A percentile compares a stretch with the other conserved stretches of the same genome.
These are phyloP conservation scores for Chlamydotis undulata DNA, from an alignment of 2,113 vertebrate genomes.

Conservation along the genomic window DNA sequence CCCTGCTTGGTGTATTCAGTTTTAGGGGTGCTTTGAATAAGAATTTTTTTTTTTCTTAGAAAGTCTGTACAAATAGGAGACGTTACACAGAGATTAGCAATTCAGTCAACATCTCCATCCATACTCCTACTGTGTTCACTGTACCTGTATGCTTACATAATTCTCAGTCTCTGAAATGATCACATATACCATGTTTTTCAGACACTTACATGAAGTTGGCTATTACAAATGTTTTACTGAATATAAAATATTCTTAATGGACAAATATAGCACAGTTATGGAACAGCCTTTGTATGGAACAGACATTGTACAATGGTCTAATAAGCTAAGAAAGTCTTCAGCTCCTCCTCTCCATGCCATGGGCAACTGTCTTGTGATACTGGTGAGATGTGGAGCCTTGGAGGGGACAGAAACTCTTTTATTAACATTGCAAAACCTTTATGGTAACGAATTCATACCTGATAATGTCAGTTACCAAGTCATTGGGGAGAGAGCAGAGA, in stretches of 20 bases:
- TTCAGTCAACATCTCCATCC: neutral
- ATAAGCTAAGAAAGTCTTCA: neutral
- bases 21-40: neutral
- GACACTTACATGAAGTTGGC: neutral
- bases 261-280: neutral
- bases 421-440: neutral
- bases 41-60: neutral
- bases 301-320: neutral
- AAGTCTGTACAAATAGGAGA: neutral
- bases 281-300: neutral
- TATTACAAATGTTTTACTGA: neutral
- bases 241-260: neutral
- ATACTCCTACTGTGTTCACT: neutral
- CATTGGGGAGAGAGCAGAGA: neutral
- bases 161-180: neutral
- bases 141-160: neutral
- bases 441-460: neutral
- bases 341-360: neutral
- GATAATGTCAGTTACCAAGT: neutral
- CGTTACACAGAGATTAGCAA: neutral
- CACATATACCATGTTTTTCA: neutral
- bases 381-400: neutral
- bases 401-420: neutral
- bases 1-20: neutral
- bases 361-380: neutral